phyloP scores from a whole-genome alignment of 2,888 invertebrate genomes.

The Ectemnius cavifrons region DNA sequence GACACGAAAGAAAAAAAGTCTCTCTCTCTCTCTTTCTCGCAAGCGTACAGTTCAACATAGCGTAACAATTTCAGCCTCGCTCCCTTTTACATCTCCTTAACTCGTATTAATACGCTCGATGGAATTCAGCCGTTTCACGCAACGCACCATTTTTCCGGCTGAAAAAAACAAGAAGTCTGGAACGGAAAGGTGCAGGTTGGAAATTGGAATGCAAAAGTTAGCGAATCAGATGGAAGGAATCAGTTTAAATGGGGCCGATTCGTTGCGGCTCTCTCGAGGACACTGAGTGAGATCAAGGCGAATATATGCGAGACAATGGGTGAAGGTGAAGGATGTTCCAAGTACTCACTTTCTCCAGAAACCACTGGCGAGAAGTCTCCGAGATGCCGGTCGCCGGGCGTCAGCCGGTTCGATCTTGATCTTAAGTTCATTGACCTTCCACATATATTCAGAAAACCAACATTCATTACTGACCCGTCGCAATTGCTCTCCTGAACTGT shows the following conservation, averaged over 20 bases:
- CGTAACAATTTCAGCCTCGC: constrained; percentile 6
- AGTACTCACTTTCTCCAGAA: constrained; percentile 69
- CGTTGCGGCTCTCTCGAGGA: constrained; percentile 31
- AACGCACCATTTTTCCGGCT: too few species aligned
- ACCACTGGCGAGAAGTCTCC: constrained; percentile 21
- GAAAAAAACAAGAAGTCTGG: too few species aligned
- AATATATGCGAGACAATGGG: constrained; percentile 59
- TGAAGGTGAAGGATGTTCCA: constrained; percentile 72
- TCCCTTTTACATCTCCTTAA: neutral
- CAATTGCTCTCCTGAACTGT: too few species aligned
- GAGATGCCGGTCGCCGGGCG: too few species aligned
- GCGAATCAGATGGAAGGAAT: too few species aligned
- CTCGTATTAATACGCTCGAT: neutral
- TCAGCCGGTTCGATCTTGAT: too few species aligned
- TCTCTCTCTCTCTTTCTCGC: neutral
- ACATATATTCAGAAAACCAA: too few species aligned
- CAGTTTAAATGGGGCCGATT: too few species aligned
- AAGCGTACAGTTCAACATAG: neutral
- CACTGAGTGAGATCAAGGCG: constrained; percentile 58
- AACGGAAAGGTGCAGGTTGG: too few species aligned
- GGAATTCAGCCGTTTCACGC: neutral
- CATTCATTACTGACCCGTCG: too few species aligned
- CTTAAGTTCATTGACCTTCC: too few species aligned
- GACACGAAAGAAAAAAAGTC: neutral
- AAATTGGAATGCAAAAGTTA: too few species aligned